Percentiles rank a stretch among this genome's conserved stretches.
phyloP scores from a whole-genome alignment of 2,113 vertebrate species.

The Vulpes vulpes region DNA sequence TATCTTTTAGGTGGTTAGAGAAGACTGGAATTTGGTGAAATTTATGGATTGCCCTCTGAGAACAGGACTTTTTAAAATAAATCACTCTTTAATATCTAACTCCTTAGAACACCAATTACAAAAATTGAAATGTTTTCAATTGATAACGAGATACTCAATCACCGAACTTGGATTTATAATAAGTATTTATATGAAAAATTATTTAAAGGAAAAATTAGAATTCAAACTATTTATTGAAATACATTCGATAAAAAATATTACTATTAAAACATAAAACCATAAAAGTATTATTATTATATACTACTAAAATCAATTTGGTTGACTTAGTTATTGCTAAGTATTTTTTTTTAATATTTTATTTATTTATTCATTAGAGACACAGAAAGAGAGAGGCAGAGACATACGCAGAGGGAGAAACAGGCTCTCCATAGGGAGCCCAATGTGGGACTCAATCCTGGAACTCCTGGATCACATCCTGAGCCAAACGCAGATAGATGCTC shows the following conservation, averaged over 20 bases:
- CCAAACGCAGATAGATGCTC: too few species aligned
- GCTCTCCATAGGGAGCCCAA: too few species aligned
- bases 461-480: too few species aligned
- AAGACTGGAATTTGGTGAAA: not conserved
- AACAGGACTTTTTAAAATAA: constrained; percentile 34
- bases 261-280: constrained; percentile 27
- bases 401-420: too few species aligned
- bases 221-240: not conserved
- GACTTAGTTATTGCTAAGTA: constrained; percentile 35
- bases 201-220: constrained; percentile 27
- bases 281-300: constrained; percentile 12
- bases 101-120: constrained; percentile 26
- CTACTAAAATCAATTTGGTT: constrained; percentile 25
- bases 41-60: not conserved
- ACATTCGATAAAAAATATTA: constrained; percentile 46
- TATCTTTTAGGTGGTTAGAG: constrained; percentile 20
- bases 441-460: too few species aligned
- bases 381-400: too few species aligned
- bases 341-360: too few species aligned
- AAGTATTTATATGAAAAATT: not conserved
- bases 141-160: not conserved
- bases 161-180: not conserved
- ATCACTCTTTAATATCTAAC: not conserved
- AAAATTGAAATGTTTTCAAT: not conserved
- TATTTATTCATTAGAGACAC: too few species aligned